These are phyloP conservation scores for Percina caprodes DNA, from an alignment of 2,113 vertebrate species.

Conservation along the genomic window DNA sequence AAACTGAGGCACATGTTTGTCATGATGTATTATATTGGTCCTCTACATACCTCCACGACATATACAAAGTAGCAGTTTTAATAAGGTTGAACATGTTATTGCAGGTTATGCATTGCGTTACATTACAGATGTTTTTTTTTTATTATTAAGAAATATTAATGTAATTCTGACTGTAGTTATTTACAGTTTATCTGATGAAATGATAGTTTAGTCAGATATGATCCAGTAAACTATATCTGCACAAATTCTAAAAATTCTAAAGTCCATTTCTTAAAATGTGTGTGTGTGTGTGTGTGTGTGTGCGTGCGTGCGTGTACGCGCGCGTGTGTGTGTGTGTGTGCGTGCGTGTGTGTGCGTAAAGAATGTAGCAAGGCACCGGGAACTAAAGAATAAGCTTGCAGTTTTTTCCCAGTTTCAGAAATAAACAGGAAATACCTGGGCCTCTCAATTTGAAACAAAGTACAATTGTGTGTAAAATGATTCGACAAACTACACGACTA, in stretches of 20 bases:
- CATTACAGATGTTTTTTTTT: background rate
- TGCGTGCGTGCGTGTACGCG: no score
- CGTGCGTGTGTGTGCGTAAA: no score
- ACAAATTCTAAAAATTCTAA: background rate
- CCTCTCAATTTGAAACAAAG: background rate
- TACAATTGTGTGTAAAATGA: background rate
- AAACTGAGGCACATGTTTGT: background rate
- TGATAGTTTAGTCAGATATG: background rate
- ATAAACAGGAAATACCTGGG: background rate
- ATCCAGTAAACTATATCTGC: background rate
- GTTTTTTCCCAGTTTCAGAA: background rate
- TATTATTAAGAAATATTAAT: background rate
- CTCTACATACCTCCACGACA: no score
- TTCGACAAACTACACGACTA: background rate
- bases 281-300: no score
- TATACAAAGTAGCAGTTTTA: background rate
- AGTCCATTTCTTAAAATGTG: background rate
- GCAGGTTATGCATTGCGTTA: background rate
- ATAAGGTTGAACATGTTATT: background rate
- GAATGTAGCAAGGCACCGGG: background rate
- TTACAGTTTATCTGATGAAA: conserved; percentile 7
- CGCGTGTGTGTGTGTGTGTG: no score
- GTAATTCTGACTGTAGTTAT: background rate
- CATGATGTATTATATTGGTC: background rate
- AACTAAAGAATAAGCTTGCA: background rate